A percentile compares a stretch with the other conserved stretches of the same genome.
Evolutionary conservation across 1,140 invertebrate genomes (phyloP).

Genomic region (Bombus confusus): DNA sequence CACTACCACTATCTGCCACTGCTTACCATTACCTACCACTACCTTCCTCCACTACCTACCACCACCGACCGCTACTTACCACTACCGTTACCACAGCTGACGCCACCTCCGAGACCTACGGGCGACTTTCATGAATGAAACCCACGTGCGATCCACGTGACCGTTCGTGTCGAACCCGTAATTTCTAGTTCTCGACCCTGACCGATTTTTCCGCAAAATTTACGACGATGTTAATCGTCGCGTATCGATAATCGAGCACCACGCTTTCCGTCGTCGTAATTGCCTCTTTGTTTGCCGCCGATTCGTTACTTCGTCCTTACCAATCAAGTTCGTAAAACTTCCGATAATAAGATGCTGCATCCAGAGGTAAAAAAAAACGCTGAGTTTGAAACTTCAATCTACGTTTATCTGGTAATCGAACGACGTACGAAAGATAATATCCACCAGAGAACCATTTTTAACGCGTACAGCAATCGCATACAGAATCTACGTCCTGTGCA

Average conservation of each 20-base stretch:
- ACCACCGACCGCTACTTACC: slow-evolving; percentile 37
- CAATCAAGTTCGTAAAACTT: too few relatives aligned
- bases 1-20: slow-evolving; percentile 40
- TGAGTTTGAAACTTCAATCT: too few relatives aligned
- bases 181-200: slow-evolving; percentile 4
- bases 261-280: neutral
- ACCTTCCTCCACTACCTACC: slow-evolving; percentile 23
- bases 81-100: slow-evolving; percentile 53
- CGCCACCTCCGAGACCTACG: slow-evolving; percentile 52
- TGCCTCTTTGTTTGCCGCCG: too few relatives aligned
- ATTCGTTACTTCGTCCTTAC: too few relatives aligned
- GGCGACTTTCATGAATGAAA: slow-evolving; percentile 72
- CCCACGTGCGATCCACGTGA: slow-evolving; percentile 72
- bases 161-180: slow-evolving; percentile 34
- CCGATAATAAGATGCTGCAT: too few relatives aligned
- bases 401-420: too few relatives aligned
- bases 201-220: neutral
- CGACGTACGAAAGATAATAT: too few relatives aligned
- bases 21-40: slow-evolving; percentile 24
- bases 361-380: too few relatives aligned
- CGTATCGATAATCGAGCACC: neutral
- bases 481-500: too few relatives aligned
- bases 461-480: too few relatives aligned
- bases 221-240: neutral
- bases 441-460: too few relatives aligned